Evolutionary conservation across 53 echinoderm and acorn worm genomes (phyloP).

Genomic region (Actinopyga echinites): DNA sequence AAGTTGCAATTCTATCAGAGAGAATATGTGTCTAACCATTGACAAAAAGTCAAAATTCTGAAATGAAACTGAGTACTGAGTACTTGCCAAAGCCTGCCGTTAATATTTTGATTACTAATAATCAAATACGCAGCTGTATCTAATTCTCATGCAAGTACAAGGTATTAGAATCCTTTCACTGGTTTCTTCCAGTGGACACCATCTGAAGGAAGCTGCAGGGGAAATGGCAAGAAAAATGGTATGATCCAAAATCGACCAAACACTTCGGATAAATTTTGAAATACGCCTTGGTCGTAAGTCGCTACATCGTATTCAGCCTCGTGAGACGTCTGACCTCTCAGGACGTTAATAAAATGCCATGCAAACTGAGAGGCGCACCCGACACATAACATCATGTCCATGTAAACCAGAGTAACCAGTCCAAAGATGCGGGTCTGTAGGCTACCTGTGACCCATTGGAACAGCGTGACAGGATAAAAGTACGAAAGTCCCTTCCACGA

Average conservation of each 20-base stretch:
- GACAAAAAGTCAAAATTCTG: too few species aligned
- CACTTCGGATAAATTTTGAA: constrained; percentile 71
- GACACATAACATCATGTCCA: constrained; percentile 60
- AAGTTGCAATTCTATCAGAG: too few species aligned
- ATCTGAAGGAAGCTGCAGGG: constrained; percentile 65
- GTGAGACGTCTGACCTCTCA: constrained; percentile 78
- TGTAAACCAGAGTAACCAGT: constrained; percentile 64
- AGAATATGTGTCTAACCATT: too few species aligned
- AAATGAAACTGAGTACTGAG: too few species aligned
- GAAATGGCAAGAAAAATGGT: constrained; percentile 73
- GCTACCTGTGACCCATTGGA: constrained; percentile 63
- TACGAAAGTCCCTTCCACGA: constrained; percentile 59
- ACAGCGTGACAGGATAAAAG: constrained; percentile 64
- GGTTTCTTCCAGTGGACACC: constrained; percentile 84
- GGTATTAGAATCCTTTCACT: constrained; percentile 66
- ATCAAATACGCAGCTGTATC: too few species aligned
- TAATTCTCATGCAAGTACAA: too few species aligned
- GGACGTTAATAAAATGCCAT: constrained; percentile 58
- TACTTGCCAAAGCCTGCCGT: too few species aligned
- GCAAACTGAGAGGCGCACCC: constrained; percentile 62
- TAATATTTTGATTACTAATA: too few species aligned
- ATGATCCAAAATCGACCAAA: constrained; percentile 85
- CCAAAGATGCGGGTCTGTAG: constrained; percentile 13
- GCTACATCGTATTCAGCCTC: constrained; percentile 56
- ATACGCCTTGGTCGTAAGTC: constrained; percentile 47